Evolutionary conservation across 2,888 invertebrate species (phyloP), one percentile per base, ranked within the genome.

Genomic region (Cactoblastis cactorum): DNA sequence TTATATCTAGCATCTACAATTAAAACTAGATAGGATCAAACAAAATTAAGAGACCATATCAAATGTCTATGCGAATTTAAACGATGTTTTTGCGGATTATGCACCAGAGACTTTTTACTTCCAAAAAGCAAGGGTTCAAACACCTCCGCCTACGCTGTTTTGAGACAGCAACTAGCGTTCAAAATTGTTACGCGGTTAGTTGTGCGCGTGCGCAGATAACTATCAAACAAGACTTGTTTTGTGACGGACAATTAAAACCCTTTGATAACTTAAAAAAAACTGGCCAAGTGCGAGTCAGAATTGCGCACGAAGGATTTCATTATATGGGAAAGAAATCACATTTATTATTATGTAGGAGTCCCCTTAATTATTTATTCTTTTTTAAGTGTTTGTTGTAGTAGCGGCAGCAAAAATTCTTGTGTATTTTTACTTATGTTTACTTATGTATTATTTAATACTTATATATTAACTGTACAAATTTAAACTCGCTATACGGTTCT

Each of bases 131-230:
- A 46, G 59, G 61, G 79, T 75, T 78, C 79, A 75, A 60, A 51
- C 54, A 80, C 78, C 77, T 72, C 62, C 75, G 68, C 71, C 71
- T 69, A 77, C 71, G 69, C 61, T 56, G 57, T 73, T 74, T 69
- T 63, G 65, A 57, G 64, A 65, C 69, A 67, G 63, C 66, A 65
- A 64, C 67, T 71, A 71, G 71, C 69, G 65, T 61, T 67, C 67
- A 55, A 63, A 75, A 75, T 70, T 63, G 62, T 51, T 61, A 43
- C 28, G 11, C 15, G 12, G 43, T 28, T 28, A 28, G 43, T 18
- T 22, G 22, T 22, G 19, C 28, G 15, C 43, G 43, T 43, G 43
- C 15, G 15, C 43, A 43, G 43, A 43, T 43, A 43, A 28, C 19
- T 37, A 24, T 43, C 50, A 38, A 51, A 24, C 51, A 52, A 57